phyloP scores from a whole-genome alignment of 2,797 vertebrate genomes.

The Poecilia wingei region DNA sequence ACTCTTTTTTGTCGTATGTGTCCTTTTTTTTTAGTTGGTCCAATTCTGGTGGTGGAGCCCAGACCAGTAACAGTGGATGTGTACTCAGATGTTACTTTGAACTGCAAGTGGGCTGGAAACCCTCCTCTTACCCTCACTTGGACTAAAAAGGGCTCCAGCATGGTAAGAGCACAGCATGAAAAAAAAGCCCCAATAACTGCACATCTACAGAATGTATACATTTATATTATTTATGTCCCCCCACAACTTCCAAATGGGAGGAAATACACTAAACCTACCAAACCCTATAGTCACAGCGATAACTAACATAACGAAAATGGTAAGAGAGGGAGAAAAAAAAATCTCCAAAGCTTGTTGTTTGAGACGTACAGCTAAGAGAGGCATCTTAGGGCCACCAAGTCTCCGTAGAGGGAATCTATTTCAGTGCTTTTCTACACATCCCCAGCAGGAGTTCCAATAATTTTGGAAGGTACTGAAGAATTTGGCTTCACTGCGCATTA shows the following conservation, averaged over 20 bases:
- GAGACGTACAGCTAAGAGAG: not conserved
- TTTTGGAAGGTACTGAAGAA: not conserved
- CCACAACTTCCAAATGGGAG: too few relatives aligned
- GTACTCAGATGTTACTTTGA: conserved; percentile 91
- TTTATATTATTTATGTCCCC: not conserved
- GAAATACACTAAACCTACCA: not conserved
- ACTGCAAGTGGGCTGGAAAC: conserved; percentile 95
- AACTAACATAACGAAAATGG: not conserved
- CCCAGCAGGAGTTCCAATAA: not conserved
- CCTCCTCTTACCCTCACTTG: conserved; percentile 95
- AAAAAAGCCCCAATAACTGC: not conserved
- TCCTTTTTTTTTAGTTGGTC: conserved; percentile 82
- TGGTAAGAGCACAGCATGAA: conserved; percentile 79
- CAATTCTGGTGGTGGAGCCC: conserved; percentile 92
- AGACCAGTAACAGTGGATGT: conserved; percentile 89
- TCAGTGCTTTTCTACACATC: not conserved
- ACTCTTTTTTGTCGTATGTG: not conserved
- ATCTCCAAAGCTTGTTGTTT: not conserved
- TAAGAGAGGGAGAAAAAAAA: not conserved
- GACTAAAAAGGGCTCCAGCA: conserved; percentile 96
- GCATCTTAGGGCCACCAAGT: not conserved
- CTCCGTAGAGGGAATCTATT: not conserved
- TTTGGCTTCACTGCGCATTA: conserved; percentile 6
- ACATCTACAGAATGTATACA: not conserved
- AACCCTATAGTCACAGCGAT: not conserved